Conservation (phyloP, 2,888 invertebrate genomes). For the Oxystoma pomonae region DNA sequence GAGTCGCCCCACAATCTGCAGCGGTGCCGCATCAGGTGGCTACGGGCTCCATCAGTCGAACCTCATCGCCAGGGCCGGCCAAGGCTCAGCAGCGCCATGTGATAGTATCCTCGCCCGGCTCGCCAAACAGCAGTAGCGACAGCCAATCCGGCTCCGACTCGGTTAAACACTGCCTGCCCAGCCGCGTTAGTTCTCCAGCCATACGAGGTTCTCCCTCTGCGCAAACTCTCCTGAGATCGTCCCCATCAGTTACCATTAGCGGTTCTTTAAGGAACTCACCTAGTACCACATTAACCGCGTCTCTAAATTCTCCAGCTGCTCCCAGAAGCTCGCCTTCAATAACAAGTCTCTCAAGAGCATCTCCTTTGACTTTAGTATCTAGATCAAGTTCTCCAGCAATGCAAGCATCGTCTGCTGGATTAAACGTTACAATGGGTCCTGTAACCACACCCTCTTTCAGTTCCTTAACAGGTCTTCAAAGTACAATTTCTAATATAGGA, state of each 20-base stretch:
- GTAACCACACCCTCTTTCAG: constrained; percentile 44
- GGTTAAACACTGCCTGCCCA: constrained; percentile 58
- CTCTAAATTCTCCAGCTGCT: constrained; percentile 25
- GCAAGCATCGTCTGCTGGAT: constrained; percentile 58
- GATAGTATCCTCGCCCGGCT: constrained; percentile 72
- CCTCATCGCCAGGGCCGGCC: constrained; percentile 34
- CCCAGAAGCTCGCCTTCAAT: constrained; percentile 42
- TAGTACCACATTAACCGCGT: constrained; percentile 27
- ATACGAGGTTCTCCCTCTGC: constrained; percentile 48
- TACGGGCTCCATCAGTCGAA: constrained; percentile 1
- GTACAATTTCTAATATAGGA: constrained; percentile 42
- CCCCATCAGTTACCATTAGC: constrained; percentile 37
- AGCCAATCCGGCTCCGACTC: constrained; percentile 77
- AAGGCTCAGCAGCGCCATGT: constrained; percentile 48
- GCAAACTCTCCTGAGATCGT: constrained; percentile 45
- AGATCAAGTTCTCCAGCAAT: constrained; percentile 47
- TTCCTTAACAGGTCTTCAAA: constrained; percentile 31
- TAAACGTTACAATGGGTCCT: constrained; percentile 58
- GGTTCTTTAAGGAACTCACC: constrained; percentile 35
- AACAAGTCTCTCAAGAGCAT: constrained; percentile 46
- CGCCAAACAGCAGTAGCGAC: constrained; percentile 80
- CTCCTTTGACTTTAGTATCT: constrained; percentile 40
- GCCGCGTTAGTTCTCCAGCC: constrained; percentile 46
- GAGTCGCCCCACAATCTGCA: constrained; percentile 56
- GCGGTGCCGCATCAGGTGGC: constrained; percentile 21